Evolutionary conservation across 2,113 vertebrate genomes (phyloP).

Genomic region (Nothobranchius kuhntae): DNA sequence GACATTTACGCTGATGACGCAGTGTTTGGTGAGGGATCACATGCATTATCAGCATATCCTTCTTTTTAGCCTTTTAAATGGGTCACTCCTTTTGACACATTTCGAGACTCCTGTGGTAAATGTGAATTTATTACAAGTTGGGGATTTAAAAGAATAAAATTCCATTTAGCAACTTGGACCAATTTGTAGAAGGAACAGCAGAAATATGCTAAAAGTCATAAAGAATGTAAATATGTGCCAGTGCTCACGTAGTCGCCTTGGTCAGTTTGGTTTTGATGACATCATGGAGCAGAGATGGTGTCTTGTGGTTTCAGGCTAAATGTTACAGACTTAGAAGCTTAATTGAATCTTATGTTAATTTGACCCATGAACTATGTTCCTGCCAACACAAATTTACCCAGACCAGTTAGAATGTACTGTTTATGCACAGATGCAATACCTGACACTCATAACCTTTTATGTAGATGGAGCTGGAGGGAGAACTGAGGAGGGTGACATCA

Average conservation of each 20-base stretch:
- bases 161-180: too few species aligned
- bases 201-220: too few species aligned
- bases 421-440: conserved; percentile 36
- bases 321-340: conserved; percentile 15
- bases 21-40: neutral
- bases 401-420: conserved; percentile 22
- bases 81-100: neutral
- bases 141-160: too few species aligned
- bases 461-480: conserved; percentile 6
- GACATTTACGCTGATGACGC: neutral
- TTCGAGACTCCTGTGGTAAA: too few species aligned
- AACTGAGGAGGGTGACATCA: conserved; percentile 13
- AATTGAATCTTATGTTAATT: conserved; percentile 12
- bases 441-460: conserved; percentile 43
- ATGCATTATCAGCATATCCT: neutral
- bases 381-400: conserved; percentile 28
- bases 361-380: neutral
- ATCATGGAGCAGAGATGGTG: neutral
- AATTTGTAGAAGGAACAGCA: too few species aligned
- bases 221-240: too few species aligned
- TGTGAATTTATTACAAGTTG: too few species aligned
- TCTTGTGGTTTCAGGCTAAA: conserved; percentile 11
- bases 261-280: neutral
- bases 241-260: neutral
- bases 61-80: too few species aligned